These are phyloP conservation scores for Osmerus eperlanus DNA, from an alignment of 2,113 vertebrate species.

Conservation along the genomic window DNA sequence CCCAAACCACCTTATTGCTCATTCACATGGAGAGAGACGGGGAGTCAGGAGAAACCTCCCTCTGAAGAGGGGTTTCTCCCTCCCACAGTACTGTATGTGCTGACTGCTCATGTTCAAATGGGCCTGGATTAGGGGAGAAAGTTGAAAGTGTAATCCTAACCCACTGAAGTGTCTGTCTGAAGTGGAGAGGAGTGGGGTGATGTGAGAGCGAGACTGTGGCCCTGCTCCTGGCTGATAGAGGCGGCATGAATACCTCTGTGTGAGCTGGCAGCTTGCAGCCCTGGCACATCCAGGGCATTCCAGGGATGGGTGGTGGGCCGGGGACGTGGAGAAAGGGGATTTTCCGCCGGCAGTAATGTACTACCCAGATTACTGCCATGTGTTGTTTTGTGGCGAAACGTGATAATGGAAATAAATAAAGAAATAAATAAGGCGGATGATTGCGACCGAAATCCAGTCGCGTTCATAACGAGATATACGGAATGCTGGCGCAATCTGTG, in stretches of 20 bases:
- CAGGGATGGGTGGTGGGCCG: conserved; percentile 32
- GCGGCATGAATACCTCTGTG: conserved; percentile 15
- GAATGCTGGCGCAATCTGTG: too few species aligned
- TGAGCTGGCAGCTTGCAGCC: conserved; percentile 20
- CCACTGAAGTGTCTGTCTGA: conserved; percentile 36
- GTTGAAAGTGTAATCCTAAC: conserved; percentile 41
- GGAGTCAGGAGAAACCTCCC: too few species aligned
- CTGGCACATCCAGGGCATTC: conserved; percentile 30
- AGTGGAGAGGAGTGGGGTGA: conserved; percentile 12
- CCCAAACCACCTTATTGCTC: too few species aligned
- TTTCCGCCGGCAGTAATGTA: conserved; percentile 38
- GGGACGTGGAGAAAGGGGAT: conserved; percentile 25
- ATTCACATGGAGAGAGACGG: too few species aligned
- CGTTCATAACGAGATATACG: too few species aligned
- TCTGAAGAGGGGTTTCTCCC: too few species aligned
- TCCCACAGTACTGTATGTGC: neutral
- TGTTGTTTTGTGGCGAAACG: conserved; percentile 47
- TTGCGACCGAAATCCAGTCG: neutral
- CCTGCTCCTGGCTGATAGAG: conserved; percentile 27
- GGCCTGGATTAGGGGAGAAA: conserved; percentile 26
- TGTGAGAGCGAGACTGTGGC: conserved; percentile 1
- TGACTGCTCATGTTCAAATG: conserved; percentile 37
- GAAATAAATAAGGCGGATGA: conserved; percentile 18
- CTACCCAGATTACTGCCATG: conserved; percentile 41
- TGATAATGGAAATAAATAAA: conserved; percentile 52